Percentiles rank a stretch among this genome's conserved stretches.
Conservation (phyloP, 1,140 invertebrate genomes). For the Camponotus pennsylvanicus region DNA sequence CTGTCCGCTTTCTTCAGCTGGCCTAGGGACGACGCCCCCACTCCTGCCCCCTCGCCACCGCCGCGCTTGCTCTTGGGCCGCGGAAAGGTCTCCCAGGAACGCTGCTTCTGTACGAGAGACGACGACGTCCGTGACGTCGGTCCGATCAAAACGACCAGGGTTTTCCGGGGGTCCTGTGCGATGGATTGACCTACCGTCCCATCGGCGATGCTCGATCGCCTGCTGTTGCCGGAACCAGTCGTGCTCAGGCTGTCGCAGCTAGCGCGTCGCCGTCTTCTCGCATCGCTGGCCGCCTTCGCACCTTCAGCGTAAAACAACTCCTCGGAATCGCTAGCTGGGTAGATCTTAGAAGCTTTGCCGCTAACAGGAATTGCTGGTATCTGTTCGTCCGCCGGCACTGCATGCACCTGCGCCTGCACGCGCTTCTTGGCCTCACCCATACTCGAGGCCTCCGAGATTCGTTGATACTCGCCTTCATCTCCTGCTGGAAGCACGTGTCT, state of each 20-base stretch:
- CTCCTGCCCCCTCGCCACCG: slow-evolving; percentile 55
- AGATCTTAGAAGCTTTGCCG: slow-evolving; percentile 84
- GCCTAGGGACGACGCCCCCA: slow-evolving; percentile 73
- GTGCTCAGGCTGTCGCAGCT: slow-evolving; percentile 84
- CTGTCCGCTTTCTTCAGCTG: slow-evolving; percentile 89
- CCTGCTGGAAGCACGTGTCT: slow-evolving; percentile 63
- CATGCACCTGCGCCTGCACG: slow-evolving; percentile 87
- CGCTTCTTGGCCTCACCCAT: slow-evolving; percentile 84
- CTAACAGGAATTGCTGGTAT: slow-evolving; percentile 42
- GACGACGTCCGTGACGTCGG: slow-evolving; percentile 82
- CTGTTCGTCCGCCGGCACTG: slow-evolving; percentile 81
- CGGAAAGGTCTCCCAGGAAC: slow-evolving; percentile 90
- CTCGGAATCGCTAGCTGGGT: slow-evolving; percentile 89
- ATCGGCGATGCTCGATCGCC: slow-evolving; percentile 85
- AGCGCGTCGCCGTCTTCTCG: slow-evolving; percentile 79
- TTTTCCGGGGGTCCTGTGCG: slow-evolving; percentile 85
- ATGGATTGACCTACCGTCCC: slow-evolving; percentile 80
- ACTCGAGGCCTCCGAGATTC: slow-evolving; percentile 87
- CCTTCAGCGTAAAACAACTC: slow-evolving; percentile 86
- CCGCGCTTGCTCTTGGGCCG: slow-evolving; percentile 85
- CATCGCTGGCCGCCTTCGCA: slow-evolving; percentile 71
- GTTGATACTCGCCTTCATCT: slow-evolving; percentile 88
- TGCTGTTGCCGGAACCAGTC: slow-evolving; percentile 83
- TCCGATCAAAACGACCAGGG: slow-evolving; percentile 85
- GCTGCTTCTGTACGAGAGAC: slow-evolving; percentile 88